These are phyloP conservation scores for Macropis europaea DNA, from an alignment of 2,888 invertebrate species.

Conservation along the genomic window DNA sequence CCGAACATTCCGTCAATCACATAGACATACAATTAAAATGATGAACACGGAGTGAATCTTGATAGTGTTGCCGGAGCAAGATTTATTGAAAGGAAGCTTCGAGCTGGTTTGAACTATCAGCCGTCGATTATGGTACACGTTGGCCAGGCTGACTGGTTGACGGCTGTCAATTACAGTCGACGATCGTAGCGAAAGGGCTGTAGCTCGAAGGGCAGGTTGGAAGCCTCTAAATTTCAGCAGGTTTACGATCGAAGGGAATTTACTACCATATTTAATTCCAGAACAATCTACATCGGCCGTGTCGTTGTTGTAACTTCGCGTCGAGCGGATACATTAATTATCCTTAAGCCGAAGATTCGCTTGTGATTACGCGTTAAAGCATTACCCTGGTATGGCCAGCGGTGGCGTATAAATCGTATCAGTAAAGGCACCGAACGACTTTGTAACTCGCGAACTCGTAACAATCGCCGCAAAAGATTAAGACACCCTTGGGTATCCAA, in stretches of 20 bases:
- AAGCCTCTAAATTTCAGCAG: conserved; percentile 5
- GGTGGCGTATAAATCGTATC: conserved; percentile 19
- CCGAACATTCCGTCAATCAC: no score
- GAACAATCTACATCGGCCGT: not conserved
- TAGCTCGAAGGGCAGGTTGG: conserved; percentile 15
- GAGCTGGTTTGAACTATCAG: conserved; percentile 13
- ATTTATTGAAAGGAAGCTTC: not conserved
- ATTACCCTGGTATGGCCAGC: not conserved
- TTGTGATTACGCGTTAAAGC: not conserved
- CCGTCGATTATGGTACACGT: conserved; percentile 25
- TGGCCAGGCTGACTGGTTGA: conserved; percentile 15
- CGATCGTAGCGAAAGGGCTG: conserved; percentile 28
- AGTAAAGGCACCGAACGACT: not conserved
- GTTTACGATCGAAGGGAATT: not conserved
- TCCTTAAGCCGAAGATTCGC: not conserved
- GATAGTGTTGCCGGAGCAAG: conserved; percentile 1
- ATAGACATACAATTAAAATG: no score
- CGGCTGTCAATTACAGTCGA: conserved; percentile 36
- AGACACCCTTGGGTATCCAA: conserved; percentile 48
- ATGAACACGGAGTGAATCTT: no score
- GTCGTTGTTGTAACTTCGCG: not conserved
- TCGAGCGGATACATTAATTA: not conserved
- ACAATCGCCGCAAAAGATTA: conserved; percentile 51
- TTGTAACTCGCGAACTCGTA: conserved; percentile 32
- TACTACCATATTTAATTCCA: not conserved